Conservation (phyloP, 2,888 invertebrate species). For the Cantharis lateralis region DNA sequence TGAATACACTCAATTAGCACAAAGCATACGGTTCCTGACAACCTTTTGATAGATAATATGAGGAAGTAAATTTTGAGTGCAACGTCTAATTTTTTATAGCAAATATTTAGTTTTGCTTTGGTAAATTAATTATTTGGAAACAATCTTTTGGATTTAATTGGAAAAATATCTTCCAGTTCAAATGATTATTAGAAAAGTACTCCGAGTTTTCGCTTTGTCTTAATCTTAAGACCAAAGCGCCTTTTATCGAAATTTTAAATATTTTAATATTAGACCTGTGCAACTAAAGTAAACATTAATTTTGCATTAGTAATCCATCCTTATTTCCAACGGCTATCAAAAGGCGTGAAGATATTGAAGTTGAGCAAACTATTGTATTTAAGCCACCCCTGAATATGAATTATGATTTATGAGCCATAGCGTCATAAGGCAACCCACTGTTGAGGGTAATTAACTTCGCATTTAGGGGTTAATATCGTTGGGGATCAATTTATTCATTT, state of each 20-base stretch:
- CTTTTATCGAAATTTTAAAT: neutral
- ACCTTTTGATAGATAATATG: constrained; percentile 30
- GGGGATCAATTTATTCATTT: constrained; percentile 23
- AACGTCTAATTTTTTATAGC: neutral
- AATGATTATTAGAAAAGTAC: no score
- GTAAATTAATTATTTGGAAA: no score
- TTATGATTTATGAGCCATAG: constrained; percentile 55
- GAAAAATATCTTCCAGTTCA: neutral
- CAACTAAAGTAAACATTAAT: neutral
- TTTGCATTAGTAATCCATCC: neutral
- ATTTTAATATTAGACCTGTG: neutral
- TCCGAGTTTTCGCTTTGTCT: neutral
- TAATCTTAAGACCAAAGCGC: neutral
- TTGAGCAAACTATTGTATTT: constrained; percentile 36
- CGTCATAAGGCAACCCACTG: constrained; percentile 52
- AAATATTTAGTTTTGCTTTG: neutral
- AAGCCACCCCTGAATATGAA: constrained; percentile 45
- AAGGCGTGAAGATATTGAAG: constrained; percentile 39
- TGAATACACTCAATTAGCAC: constrained; percentile 55
- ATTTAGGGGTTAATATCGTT: constrained; percentile 41
- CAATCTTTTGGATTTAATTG: no score
- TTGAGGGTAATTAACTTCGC: constrained; percentile 56
- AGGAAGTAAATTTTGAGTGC: constrained; percentile 27
- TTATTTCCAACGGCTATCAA: constrained; percentile 22
- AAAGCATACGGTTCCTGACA: constrained; percentile 35